phyloP scores from a whole-genome alignment of 2,113 vertebrate genomes.

The Zeus faber region DNA sequence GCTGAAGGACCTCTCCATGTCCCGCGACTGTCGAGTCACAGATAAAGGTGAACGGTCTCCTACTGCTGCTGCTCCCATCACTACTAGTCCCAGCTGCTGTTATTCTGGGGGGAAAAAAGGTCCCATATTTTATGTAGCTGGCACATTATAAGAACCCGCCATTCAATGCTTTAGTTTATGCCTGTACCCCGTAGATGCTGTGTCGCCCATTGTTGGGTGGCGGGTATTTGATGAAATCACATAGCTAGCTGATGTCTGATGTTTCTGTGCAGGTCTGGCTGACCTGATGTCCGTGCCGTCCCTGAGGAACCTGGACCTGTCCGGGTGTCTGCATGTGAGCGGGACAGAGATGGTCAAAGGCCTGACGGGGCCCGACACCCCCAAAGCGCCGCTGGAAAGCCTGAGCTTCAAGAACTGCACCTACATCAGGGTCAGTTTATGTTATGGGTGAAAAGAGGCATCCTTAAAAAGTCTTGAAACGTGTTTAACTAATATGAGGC shows the following conservation, averaged over 20 bases:
- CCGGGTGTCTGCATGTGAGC: conserved; percentile 76
- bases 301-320: conserved; percentile 74
- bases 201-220: too few relatives aligned
- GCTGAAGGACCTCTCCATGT: conserved; percentile 66
- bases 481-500: too few relatives aligned
- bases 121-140: too few relatives aligned
- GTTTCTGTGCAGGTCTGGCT: conserved; percentile 55
- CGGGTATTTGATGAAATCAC: too few relatives aligned
- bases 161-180: too few relatives aligned
- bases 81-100: neutral
- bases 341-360: conserved; percentile 73
- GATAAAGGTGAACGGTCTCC: conserved; percentile 70
- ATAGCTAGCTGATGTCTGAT: too few relatives aligned
- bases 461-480: too few relatives aligned
- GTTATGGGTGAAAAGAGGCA: too few relatives aligned
- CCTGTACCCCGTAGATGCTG: too few relatives aligned
- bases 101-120: neutral
- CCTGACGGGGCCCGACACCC: conserved; percentile 20
- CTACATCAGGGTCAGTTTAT: conserved; percentile 76
- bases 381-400: conserved; percentile 55
- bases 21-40: conserved; percentile 72
- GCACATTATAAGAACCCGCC: too few relatives aligned
- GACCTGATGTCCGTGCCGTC: conserved; percentile 63
- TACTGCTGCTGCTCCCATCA: too few relatives aligned
- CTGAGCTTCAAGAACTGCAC: conserved; percentile 80